Conservation (phyloP, 1,140 invertebrate genomes). For the Grapholita molesta region DNA sequence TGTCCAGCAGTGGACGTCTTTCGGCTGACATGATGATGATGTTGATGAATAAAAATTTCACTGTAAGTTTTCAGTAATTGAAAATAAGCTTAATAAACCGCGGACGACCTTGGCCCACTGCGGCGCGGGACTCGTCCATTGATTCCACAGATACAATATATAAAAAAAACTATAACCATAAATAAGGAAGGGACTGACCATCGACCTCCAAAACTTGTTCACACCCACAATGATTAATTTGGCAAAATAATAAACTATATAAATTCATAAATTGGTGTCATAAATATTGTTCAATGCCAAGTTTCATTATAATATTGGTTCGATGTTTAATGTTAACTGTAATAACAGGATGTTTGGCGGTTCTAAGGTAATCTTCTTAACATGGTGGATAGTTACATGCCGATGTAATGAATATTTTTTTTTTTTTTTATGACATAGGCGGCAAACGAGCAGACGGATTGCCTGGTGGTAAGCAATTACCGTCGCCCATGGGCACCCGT, state of each 20-base stretch:
- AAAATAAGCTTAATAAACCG: neutral
- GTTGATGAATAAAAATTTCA: too few relatives aligned
- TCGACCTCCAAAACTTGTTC: constrained; percentile 9
- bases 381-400: neutral
- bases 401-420: neutral
- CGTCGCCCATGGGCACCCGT: too few relatives aligned
- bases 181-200: constrained; percentile 6
- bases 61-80: too few relatives aligned
- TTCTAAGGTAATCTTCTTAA: constrained; percentile 4
- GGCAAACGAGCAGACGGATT: too few relatives aligned
- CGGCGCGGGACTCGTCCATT: neutral
- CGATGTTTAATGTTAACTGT: neutral
- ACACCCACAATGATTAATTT: constrained; percentile 12
- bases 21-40: too few relatives aligned
- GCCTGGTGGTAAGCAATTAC: too few relatives aligned
- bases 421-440: too few relatives aligned
- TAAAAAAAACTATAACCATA: neutral
- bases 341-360: constrained; percentile 12
- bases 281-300: constrained; percentile 7
- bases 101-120: neutral
- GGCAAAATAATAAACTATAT: constrained; percentile 14
- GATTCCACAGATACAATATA: neutral
- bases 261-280: constrained; percentile 2
- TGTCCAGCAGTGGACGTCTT: too few relatives aligned
- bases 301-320: neutral